Base-by-base conservation (phyloP, 2,888 invertebrate genomes). In the Acronicta aceris region DNA sequence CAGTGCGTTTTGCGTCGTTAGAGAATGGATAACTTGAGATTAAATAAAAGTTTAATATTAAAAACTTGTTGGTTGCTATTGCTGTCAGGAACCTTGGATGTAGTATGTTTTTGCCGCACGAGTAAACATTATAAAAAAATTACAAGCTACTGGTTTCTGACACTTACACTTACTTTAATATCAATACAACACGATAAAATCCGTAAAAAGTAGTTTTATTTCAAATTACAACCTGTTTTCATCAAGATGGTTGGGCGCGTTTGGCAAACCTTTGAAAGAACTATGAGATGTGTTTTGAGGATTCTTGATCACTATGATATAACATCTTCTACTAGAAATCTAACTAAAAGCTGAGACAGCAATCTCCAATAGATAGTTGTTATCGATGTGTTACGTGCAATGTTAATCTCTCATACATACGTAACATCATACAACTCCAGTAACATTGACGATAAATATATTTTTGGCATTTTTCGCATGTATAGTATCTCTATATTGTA, bases 21-120 rank as follows among this genome's bases (percentile, higher is more conserved):
- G 5, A 17, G 36, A 33, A n/a, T 25, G 17, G n/a, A 62, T 17
- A 27, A 21, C 2, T 21, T 21, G 21, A 21, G 4, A 21, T 21
- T 45, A 5, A 43, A 15, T 38, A 38, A 61, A 60, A 38, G 3
- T 5, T 30, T 9, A 17, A 8, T 33, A 10, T 40, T 17, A 12
- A 17, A 25, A 45, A 30, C 10, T 27, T 42, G 17, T 42, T 55
- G 17, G 43, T 56, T 17, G 43, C 6, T 40, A 17, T 36, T 5
- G 40, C 41, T 36, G 36, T 51, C 17, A 25, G 10, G 15, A 42
- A 50, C 50, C 46, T 61, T 65, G 36, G n/a, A 41, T 50, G 13
- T 45, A 33, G 16, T 42, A 45, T 50, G 41, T 43, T 68, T 45
- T 61, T 48, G 38, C 38, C 16, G 36, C 40, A 43, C 9, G 9